phyloP scores from a whole-genome alignment of 1,140 invertebrate species.

The Papilio xuthus region DNA sequence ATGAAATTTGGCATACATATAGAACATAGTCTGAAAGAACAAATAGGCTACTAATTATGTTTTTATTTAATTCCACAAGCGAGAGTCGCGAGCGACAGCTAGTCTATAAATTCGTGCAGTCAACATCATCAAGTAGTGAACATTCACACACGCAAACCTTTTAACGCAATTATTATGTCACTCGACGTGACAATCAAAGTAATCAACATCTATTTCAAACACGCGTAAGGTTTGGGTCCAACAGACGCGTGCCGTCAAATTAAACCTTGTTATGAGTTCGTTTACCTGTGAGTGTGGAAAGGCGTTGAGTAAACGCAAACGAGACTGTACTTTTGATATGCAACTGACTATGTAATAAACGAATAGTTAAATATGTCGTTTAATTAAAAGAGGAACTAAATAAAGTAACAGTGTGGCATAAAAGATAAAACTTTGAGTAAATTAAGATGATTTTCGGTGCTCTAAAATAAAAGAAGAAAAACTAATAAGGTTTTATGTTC shows the following conservation, averaged over 20 bases:
- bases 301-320: constrained; percentile 11
- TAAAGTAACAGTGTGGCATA: too few relatives aligned
- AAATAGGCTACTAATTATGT: too few relatives aligned
- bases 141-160: background rate
- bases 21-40: too few relatives aligned
- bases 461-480: too few relatives aligned
- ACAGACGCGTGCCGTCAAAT: constrained; percentile 25
- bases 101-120: background rate
- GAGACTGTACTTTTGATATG: background rate
- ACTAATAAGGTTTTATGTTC: too few relatives aligned
- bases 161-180: constrained; percentile 6
- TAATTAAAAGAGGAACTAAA: too few relatives aligned
- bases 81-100: too few relatives aligned
- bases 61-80: too few relatives aligned
- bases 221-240: background rate
- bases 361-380: too few relatives aligned
- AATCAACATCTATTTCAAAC: constrained; percentile 22
- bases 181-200: constrained; percentile 18
- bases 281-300: constrained; percentile 28
- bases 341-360: background rate
- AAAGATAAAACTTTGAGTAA: too few relatives aligned
- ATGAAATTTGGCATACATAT: too few relatives aligned
- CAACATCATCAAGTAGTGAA: background rate
- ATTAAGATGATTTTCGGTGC: too few relatives aligned
- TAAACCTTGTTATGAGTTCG: constrained; percentile 21